Evolutionary conservation across 2,888 invertebrate species (phyloP).

Genomic region (Drosophila borborema): DNA sequence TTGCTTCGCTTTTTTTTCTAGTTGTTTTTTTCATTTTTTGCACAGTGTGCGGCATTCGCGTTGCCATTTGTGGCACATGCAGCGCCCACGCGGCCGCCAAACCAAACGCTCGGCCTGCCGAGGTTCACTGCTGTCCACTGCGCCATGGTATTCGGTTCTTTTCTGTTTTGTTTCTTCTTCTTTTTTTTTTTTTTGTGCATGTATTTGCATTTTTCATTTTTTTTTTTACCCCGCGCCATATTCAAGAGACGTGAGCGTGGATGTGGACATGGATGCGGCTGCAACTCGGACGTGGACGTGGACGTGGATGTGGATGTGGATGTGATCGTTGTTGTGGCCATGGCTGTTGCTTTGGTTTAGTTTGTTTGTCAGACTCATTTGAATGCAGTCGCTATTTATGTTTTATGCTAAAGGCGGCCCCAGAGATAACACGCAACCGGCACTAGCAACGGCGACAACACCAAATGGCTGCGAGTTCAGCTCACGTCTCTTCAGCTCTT

Average conservation of each 20-base stretch:
- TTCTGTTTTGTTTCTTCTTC: slow-evolving; percentile 2
- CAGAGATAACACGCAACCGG: slow-evolving; percentile 66
- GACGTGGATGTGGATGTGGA: slow-evolving; percentile 11
- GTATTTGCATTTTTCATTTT: slow-evolving; percentile 62
- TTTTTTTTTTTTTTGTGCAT: slow-evolving; percentile 41
- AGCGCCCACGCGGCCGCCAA: slow-evolving; percentile 53
- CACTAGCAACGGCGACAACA: slow-evolving; percentile 47
- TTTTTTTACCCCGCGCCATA: slow-evolving; percentile 17
- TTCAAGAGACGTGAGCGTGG: slow-evolving; percentile 27
- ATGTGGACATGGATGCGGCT: slow-evolving; percentile 14
- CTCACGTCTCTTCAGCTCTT: slow-evolving; percentile 13
- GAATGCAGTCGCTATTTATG: slow-evolving; percentile 81
- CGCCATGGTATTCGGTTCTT: slow-evolving; percentile 44
- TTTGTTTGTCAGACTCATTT: slow-evolving; percentile 80
- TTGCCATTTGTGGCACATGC: slow-evolving; percentile 51
- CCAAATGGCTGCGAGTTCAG: slow-evolving; percentile 33
- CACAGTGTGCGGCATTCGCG: slow-evolving; percentile 36
- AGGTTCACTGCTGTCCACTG: slow-evolving; percentile 21
- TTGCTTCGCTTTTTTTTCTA: background rate
- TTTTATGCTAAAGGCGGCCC: slow-evolving; percentile 75
- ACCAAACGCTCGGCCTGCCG: slow-evolving; percentile 32
- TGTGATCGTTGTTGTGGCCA: slow-evolving; percentile 27
- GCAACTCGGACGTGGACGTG: slow-evolving; percentile 20
- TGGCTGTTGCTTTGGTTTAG: slow-evolving; percentile 56
- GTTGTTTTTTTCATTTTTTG: slow-evolving; percentile 17